Evolutionary conservation across 2,888 invertebrate species (phyloP).

Genomic region (Polia nebulosa): DNA sequence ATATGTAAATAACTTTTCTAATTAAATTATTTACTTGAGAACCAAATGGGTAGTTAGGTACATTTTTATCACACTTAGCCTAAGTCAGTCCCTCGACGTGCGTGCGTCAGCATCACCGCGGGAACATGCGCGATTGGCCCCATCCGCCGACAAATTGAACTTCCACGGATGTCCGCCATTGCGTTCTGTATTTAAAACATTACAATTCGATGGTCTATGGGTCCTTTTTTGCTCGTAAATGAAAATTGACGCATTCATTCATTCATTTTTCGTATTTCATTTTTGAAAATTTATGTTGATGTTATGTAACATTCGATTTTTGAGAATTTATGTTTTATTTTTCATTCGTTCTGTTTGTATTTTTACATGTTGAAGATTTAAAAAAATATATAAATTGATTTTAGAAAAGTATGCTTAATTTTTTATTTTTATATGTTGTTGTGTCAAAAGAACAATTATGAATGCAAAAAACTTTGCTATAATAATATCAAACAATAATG

Average conservation of each 20-base stretch:
- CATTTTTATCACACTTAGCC: conserved; percentile 60
- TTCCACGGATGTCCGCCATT: conserved; percentile 66
- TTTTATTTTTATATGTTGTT: no score
- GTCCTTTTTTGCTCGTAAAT: conserved; percentile 5
- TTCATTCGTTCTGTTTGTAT: no score
- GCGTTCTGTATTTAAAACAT: conserved; percentile 62
- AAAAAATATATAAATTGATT: no score
- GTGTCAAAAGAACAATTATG: background rate
- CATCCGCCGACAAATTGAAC: conserved; percentile 66
- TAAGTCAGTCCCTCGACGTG: conserved; percentile 49
- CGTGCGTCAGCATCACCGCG: conserved; percentile 58
- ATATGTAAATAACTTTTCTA: no score
- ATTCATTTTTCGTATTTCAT: no score
- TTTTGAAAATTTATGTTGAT: no score
- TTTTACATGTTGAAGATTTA: no score
- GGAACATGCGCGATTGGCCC: conserved; percentile 65
- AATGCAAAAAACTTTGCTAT: background rate
- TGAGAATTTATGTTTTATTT: no score
- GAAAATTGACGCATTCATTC: background rate
- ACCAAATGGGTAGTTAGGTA: no score
- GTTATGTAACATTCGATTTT: conserved; percentile 16
- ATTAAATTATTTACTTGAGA: no score
- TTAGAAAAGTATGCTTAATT: no score
- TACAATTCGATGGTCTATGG: conserved; percentile 51
- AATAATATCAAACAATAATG: background rate